Evolutionary conservation across 2,888 invertebrate species (phyloP).

Genomic region (Drosophila ustulata): DNA sequence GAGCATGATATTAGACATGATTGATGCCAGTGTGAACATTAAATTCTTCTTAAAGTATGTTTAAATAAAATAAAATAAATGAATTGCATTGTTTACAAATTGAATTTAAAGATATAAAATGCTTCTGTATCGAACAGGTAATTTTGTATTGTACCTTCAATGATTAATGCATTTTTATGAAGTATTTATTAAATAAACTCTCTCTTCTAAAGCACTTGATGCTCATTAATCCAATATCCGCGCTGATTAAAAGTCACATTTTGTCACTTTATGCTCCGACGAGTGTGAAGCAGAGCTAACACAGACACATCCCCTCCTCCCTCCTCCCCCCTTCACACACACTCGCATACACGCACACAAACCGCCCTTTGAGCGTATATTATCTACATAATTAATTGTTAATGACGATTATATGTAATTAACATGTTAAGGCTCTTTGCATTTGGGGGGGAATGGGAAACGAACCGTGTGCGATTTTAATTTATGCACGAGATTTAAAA

Average conservation of each 20-base stretch:
- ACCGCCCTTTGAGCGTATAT: conserved; percentile 15
- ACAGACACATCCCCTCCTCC: not conserved
- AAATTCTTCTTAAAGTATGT: not conserved
- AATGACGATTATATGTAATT: conserved; percentile 70
- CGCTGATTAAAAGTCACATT: conserved; percentile 44
- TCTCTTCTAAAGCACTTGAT: conserved; percentile 5
- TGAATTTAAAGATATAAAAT: too few relatives aligned
- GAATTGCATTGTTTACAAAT: too few relatives aligned
- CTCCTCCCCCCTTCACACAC: not conserved
- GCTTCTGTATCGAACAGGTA: not conserved
- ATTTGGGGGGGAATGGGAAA: not conserved
- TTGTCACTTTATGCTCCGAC: conserved; percentile 12
- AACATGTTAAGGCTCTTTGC: conserved; percentile 40
- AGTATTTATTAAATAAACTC: conserved; percentile 2
- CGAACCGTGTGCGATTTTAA: conserved; percentile 47
- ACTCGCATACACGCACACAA: not conserved
- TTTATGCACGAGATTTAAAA: conserved; percentile 63
- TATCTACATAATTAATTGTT: conserved; percentile 76
- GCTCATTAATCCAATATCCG: conserved; percentile 23
- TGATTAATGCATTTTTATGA: not conserved
- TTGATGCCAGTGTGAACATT: not conserved
- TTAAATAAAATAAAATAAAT: too few relatives aligned
- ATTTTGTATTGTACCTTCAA: not conserved
- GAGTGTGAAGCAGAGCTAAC: conserved; percentile 2
- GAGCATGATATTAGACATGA: not conserved